Conservation (phyloP, 23 tunicate species). For the Botrylloides violaceus region DNA sequence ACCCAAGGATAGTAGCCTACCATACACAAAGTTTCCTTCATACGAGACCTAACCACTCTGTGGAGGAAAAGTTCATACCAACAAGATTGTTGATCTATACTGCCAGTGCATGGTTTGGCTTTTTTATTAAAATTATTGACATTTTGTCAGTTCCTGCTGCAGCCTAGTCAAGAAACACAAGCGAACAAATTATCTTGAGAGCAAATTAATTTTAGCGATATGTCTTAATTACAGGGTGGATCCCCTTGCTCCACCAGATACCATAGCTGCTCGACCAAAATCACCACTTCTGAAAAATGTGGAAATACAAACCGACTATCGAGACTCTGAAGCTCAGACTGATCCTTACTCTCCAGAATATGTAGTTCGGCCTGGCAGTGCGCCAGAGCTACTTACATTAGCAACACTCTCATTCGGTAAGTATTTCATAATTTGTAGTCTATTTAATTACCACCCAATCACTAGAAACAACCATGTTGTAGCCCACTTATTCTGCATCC, state of each 20-base stretch:
- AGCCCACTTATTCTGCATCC: background rate
- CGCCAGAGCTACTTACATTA: constrained; percentile 90
- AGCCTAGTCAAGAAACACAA: too few species aligned
- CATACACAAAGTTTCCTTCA: too few species aligned
- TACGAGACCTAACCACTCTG: too few species aligned
- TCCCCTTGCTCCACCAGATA: constrained; percentile 83
- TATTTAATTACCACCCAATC: background rate
- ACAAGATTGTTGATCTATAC: too few species aligned
- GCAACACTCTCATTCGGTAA: constrained; percentile 87
- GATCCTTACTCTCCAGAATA: constrained; percentile 98
- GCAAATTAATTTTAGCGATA: too few species aligned
- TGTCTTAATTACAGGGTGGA: constrained; percentile 62
- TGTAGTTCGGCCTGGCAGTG: constrained; percentile 92
- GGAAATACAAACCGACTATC: constrained; percentile 89
- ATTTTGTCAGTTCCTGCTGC: too few species aligned
- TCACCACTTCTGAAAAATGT: constrained; percentile 64
- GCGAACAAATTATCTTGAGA: too few species aligned
- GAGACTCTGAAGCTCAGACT: constrained; percentile 98
- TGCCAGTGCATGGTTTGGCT: too few species aligned
- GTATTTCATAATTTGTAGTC: background rate
- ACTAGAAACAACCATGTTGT: background rate
- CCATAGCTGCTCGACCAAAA: constrained; percentile 35
- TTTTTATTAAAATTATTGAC: too few species aligned
- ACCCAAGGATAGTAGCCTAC: too few species aligned
- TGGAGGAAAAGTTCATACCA: too few species aligned